phyloP scores from a whole-genome alignment of 2,797 vertebrate species.

The Anas capensis region DNA sequence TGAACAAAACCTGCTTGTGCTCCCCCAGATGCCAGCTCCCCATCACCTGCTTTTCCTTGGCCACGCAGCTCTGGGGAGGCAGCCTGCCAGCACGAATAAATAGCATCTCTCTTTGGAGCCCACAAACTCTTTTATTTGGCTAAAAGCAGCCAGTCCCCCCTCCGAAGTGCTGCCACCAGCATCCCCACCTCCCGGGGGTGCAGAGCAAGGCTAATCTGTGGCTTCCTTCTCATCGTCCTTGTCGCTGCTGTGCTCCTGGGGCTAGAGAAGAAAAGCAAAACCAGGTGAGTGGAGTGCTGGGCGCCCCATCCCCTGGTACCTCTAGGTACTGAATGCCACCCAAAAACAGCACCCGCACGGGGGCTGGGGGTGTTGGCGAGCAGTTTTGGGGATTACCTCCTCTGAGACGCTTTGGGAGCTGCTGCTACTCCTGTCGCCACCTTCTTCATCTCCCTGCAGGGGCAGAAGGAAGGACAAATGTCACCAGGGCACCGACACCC shows the following conservation, averaged over 20 bases:
- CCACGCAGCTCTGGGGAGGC: neutral
- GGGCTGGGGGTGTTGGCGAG: neutral
- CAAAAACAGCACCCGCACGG: fast-evolving
- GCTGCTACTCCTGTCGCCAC: constrained; percentile 24
- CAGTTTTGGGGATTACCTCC: neutral
- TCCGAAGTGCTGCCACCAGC: fast-evolving
- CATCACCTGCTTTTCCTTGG: neutral
- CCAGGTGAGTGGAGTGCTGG: neutral
- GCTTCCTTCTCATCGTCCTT: constrained; percentile 34
- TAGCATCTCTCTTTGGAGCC: neutral
- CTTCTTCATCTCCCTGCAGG: neutral
- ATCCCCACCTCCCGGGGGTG: neutral
- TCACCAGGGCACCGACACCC: neutral
- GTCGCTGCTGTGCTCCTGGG: neutral
- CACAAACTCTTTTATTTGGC: constrained; percentile 47
- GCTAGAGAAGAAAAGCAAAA: neutral
- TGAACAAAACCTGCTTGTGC: neutral
- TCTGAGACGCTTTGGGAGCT: constrained; percentile 14
- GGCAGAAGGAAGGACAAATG: neutral
- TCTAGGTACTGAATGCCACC: neutral
- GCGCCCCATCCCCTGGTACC: fast-evolving
- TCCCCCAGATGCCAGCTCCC: neutral
- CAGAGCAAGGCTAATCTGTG: neutral
- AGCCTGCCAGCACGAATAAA: neutral
- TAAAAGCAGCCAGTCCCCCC: neutral